phyloP scores from a whole-genome alignment of 2,797 vertebrate genomes.

The Anomalospiza imberbis region DNA sequence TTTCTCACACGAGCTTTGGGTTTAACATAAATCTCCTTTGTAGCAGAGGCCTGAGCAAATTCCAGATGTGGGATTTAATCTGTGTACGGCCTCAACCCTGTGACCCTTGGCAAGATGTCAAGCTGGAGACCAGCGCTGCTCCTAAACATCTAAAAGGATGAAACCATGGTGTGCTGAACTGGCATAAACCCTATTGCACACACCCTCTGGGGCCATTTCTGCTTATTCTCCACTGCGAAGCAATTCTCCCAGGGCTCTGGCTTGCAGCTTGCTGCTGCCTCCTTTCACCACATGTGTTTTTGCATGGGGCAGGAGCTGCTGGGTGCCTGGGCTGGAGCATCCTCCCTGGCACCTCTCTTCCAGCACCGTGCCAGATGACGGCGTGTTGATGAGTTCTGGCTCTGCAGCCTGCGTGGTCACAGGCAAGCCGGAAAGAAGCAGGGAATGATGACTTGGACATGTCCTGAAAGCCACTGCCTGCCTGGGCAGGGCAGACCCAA shows the following conservation, averaged over 20 bases:
- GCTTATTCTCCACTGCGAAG: neutral
- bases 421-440: neutral
- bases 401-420: neutral
- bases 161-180: neutral
- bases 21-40: neutral
- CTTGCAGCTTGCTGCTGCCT: neutral
- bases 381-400: neutral
- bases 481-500: neutral
- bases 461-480: neutral
- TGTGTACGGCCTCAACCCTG: neutral
- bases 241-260: neutral
- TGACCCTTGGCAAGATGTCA: neutral
- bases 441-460: neutral
- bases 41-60: neutral
- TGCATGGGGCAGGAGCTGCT: rapidly evolving
- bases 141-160: neutral
- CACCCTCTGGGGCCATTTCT: neutral
- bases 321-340: neutral
- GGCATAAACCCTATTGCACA: neutral
- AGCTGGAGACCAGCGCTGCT: neutral
- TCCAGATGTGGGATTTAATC: neutral
- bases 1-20: neutral
- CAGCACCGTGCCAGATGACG: rapidly evolving
- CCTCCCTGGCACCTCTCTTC: neutral
- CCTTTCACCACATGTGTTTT: neutral